Evolutionary conservation across 2,888 invertebrate genomes (phyloP), one percentile per base, ranked within the genome.

Genomic region (Zhengitettix transpicula): DNA sequence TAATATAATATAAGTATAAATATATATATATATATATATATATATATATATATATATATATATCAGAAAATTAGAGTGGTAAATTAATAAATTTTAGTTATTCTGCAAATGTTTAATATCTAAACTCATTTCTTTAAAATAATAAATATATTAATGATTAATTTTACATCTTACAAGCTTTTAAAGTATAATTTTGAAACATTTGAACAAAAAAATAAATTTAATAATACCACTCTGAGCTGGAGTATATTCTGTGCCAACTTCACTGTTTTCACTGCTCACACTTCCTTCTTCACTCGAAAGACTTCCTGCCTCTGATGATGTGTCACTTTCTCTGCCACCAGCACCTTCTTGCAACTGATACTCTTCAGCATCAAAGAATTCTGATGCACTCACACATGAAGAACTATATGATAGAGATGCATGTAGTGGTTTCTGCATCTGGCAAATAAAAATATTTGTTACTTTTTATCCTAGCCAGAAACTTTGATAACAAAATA

Each of bases 391-490:
- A 61, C 84, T 85, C 40, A 85, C 80, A 67, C 86, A 83, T 0
- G 87, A 87, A 40, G 86, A 87, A 68, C 86, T 87, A 72, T 84
- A 84, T 70, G 86, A 86, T 55, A 84, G 72, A 0, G 85, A 85
- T 68, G 79, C 79, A 64, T 79, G 80, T 67, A 83, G 78, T 12
- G 61, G 58, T 16, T 59, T 61, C 61, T 63, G 63, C 11, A 61
- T 14, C 58, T 58, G 56, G 17, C 42, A 59, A 47, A 7, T 47
- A 47, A 14, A 47, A 47, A 14, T 47, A 14, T 14, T 47, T 47
- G n/a, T 47, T 28, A 28, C 7, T 28, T 28, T 28, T 5, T 28
- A 28, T 28, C 3, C n/a, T n/a, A 5, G 28, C 28, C 28, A 28
- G 28, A 7, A 28, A 28, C 28, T 7, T 28, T 2, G 28, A 28